These are phyloP conservation scores for Drosophila antonietae DNA, from an alignment of 2,888 invertebrate genomes.

Conservation along the genomic window DNA sequence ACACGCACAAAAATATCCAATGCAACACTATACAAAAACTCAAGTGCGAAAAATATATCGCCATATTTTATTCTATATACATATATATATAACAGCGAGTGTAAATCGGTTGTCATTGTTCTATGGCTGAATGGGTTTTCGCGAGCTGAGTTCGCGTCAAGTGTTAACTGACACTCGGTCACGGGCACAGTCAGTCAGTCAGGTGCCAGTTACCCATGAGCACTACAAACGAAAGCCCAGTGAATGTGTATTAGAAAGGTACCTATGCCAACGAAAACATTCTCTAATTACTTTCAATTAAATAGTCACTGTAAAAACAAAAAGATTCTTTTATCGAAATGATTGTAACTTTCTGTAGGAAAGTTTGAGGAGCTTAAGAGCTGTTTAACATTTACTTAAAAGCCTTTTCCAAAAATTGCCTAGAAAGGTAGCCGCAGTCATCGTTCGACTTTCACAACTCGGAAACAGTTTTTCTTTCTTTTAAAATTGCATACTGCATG, in stretches of 20 bases:
- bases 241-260: slow-evolving; percentile 16
- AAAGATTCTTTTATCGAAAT: slow-evolving; percentile 21
- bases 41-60: slow-evolving; percentile 47
- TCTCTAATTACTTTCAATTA: slow-evolving; percentile 28
- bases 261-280: not conserved
- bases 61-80: not conserved
- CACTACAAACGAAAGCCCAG: not conserved
- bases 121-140: slow-evolving; percentile 42
- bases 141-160: slow-evolving; percentile 3
- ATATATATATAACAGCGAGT: slow-evolving; percentile 17
- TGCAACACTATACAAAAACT: slow-evolving; percentile 55
- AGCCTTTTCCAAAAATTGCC: slow-evolving; percentile 23
- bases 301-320: not conserved
- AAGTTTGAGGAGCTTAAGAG: slow-evolving; percentile 9
- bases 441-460: slow-evolving; percentile 30
- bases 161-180: slow-evolving; percentile 30
- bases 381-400: slow-evolving; percentile 28
- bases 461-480: slow-evolving; percentile 22
- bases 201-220: slow-evolving; percentile 37
- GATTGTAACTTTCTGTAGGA: slow-evolving; percentile 11
- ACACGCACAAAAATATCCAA: slow-evolving; percentile 72
- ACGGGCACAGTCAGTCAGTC: slow-evolving; percentile 14
- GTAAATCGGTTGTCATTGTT: slow-evolving; percentile 47
- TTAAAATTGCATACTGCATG: slow-evolving; percentile 40
- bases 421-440: slow-evolving; percentile 29